phyloP scores from a whole-genome alignment of 2,113 vertebrate genomes.

The Okapia johnstoni region DNA sequence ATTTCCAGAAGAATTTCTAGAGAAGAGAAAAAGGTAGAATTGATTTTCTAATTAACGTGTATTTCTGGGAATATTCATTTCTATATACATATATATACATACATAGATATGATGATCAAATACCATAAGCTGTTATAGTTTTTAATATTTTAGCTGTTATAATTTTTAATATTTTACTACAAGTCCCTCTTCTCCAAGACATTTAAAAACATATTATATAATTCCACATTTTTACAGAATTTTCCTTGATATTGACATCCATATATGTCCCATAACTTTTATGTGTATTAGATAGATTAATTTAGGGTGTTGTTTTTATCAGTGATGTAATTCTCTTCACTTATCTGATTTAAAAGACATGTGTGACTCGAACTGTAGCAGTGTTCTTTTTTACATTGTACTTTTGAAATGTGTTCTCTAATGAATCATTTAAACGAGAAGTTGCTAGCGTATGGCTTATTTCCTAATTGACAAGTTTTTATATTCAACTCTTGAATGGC shows the following conservation, averaged over 20 bases:
- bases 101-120: not conserved
- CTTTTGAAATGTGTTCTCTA: not conserved
- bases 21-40: not conserved
- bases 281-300: not conserved
- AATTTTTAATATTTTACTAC: not conserved
- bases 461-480: conserved; percentile 4
- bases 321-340: not conserved
- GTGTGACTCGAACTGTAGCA: not conserved
- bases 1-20: not conserved
- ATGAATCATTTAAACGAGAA: conserved; percentile 46
- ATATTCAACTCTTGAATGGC: not conserved
- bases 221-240: not conserved
- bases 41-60: conserved; percentile 9
- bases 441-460: conserved; percentile 5
- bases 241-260: not conserved
- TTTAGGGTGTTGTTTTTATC: not conserved
- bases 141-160: not conserved
- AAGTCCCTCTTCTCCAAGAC: not conserved
- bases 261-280: not conserved
- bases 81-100: not conserved
- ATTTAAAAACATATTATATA: not conserved
- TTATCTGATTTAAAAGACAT: conserved; percentile 23
- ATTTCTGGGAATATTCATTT: not conserved
- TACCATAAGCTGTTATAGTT: not conserved
- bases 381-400: conserved; percentile 4